phyloP scores from a whole-genome alignment of 1,140 invertebrate genomes.

The Meloidogyne hapla region DNA sequence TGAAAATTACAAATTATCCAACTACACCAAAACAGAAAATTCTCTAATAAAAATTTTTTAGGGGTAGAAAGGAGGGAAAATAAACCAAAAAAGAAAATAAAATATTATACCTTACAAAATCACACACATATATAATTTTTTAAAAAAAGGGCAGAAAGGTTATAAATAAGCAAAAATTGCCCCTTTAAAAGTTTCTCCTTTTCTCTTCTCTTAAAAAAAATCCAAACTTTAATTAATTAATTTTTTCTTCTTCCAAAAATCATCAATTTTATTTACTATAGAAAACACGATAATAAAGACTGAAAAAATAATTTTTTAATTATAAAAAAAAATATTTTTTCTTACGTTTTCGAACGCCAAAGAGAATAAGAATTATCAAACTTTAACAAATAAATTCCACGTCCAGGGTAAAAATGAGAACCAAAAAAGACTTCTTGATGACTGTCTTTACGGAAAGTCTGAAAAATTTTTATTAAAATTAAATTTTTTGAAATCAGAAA shows the following conservation, averaged over 20 bases:
- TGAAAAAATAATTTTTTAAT: neutral
- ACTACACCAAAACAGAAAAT: too few species aligned
- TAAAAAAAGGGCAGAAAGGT: neutral
- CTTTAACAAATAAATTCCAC: conserved; percentile 94
- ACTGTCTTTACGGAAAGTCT: conserved; percentile 82
- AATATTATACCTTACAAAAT: too few species aligned
- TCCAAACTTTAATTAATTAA: neutral
- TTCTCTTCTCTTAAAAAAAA: neutral
- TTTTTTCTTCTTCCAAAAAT: neutral
- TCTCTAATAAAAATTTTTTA: too few species aligned
- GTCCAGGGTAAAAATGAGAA: conserved; percentile 87
- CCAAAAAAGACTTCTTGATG: conserved; percentile 83
- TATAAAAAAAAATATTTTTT: neutral
- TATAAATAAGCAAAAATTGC: neutral
- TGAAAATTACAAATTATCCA: too few species aligned
- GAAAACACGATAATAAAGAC: conserved; percentile 92
- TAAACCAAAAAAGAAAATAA: too few species aligned
- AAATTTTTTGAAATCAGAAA: neutral
- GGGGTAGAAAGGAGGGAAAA: too few species aligned
- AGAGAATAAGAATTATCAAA: conserved; percentile 99
- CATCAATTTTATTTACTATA: conserved; percentile 72
- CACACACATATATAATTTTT: too few species aligned
- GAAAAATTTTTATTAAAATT: neutral
- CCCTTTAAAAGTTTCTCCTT: neutral
- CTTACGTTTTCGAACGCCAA: conserved; percentile 91